Percentiles rank a stretch among this genome's conserved stretches.
These are phyloP conservation scores for Nematostella vectensis DNA, from an alignment of 92 coral and sea anemone species.

Conservation along the genomic window DNA sequence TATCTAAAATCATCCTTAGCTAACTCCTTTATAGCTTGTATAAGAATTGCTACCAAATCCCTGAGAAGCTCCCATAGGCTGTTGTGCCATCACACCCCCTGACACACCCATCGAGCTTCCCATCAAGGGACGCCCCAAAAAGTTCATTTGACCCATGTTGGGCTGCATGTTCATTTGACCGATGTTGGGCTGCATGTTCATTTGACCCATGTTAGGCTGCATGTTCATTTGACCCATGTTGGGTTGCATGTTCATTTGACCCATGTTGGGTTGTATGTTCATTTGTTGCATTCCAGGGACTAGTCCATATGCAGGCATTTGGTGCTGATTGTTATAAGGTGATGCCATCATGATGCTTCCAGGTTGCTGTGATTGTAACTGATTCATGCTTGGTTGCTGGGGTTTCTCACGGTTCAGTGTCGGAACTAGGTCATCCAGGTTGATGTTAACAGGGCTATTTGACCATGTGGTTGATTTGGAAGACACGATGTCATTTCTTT, in stretches of 20 bases:
- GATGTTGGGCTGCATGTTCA: constrained; percentile 32
- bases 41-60: constrained; percentile 48
- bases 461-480: constrained; percentile 93
- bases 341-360: background rate
- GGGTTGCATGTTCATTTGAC: constrained; percentile 46
- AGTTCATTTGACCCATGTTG: too few relatives aligned
- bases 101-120: constrained; percentile 39
- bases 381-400: constrained; percentile 93
- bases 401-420: constrained; percentile 74
- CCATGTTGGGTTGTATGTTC: constrained; percentile 51
- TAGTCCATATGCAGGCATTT: constrained; percentile 14
- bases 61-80: constrained; percentile 52
- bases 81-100: constrained; percentile 39
- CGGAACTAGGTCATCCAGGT: constrained; percentile 87
- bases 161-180: constrained; percentile 19
- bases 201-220: constrained; percentile 45
- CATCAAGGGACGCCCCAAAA: too few relatives aligned
- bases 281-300: constrained; percentile 38
- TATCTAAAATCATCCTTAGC: constrained; percentile 29
- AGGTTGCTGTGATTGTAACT: constrained; percentile 50
- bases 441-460: constrained; percentile 89
- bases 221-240: constrained; percentile 64
- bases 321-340: constrained; percentile 23
- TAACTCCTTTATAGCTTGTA: constrained; percentile 65
- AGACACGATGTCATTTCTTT: constrained; percentile 8